These are phyloP conservation scores for Iguana delicatissima DNA, from an alignment of 2,797 vertebrate species.

Conservation along the genomic window DNA sequence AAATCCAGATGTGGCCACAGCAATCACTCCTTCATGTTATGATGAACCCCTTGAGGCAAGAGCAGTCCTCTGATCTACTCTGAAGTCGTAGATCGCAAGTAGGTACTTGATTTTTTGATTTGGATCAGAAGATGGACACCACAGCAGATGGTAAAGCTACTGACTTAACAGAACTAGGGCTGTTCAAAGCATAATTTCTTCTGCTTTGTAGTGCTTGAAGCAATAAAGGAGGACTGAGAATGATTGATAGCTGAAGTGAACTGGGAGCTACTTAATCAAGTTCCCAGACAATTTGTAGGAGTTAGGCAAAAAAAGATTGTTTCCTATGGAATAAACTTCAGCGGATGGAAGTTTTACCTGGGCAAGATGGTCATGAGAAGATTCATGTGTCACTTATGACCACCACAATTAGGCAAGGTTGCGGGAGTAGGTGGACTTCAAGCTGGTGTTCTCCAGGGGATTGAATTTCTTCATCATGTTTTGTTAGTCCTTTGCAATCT, in stretches of 20 bases:
- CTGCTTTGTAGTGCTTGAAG: conserved; percentile 13
- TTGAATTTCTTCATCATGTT: conserved; percentile 30
- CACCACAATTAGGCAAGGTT: background rate
- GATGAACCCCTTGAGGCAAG: conserved; percentile 20
- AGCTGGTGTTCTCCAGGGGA: background rate
- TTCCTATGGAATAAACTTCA: background rate
- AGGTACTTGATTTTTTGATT: conserved; percentile 54
- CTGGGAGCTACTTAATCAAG: conserved; percentile 2
- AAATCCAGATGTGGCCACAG: conserved; percentile 52
- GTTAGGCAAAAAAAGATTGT: background rate
- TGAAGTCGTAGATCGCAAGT: conserved; percentile 47
- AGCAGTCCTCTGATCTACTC: conserved; percentile 38
- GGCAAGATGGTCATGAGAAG: background rate
- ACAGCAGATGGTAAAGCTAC: background rate
- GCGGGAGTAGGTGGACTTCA: background rate
- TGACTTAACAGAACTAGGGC: background rate
- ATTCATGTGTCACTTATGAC: background rate
- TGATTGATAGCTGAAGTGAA: conserved; percentile 31
- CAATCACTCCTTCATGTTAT: conserved; percentile 30
- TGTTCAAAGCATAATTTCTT: conserved; percentile 22
- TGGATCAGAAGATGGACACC: conserved; percentile 36
- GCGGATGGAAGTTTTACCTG: background rate
- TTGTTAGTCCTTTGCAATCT: background rate
- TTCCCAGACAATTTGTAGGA: conserved; percentile 31
- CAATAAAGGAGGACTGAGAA: conserved; percentile 13